These are phyloP conservation scores for Chrysopa pallens DNA, from an alignment of 1,140 invertebrate genomes.

Conservation along the genomic window DNA sequence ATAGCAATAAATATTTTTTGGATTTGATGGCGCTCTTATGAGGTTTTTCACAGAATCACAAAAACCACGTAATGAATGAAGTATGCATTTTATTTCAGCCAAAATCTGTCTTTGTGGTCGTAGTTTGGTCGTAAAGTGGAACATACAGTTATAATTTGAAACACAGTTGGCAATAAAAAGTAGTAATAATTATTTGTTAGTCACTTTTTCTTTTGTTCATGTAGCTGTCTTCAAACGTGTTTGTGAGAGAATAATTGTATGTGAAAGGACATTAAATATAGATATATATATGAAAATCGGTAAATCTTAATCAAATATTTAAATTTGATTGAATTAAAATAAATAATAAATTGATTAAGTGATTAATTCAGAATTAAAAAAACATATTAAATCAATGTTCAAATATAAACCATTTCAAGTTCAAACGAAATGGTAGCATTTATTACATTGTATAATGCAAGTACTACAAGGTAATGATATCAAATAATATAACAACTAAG, in stretches of 20 bases:
- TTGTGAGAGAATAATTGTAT: background rate
- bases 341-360: background rate
- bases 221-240: background rate
- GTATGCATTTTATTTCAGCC: too few relatives aligned
- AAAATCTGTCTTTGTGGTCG: too few relatives aligned
- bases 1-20: too few relatives aligned
- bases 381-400: background rate
- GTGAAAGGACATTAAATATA: background rate
- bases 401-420: background rate
- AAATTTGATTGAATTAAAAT: too few relatives aligned
- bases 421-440: background rate
- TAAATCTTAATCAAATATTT: too few relatives aligned
- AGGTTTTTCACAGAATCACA: too few relatives aligned
- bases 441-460: slow-evolving; percentile 9
- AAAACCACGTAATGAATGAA: too few relatives aligned
- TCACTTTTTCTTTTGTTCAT: background rate
- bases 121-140: too few relatives aligned
- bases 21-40: too few relatives aligned
- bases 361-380: background rate
- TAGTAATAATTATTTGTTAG: too few relatives aligned
- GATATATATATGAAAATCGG: background rate
- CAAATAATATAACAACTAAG: slow-evolving; percentile 24
- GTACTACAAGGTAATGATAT: slow-evolving; percentile 23
- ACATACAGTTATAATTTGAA: too few relatives aligned
- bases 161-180: too few relatives aligned